Base-by-base conservation (phyloP, 2,113 vertebrate genomes). In the Laticauda colubrina region DNA sequence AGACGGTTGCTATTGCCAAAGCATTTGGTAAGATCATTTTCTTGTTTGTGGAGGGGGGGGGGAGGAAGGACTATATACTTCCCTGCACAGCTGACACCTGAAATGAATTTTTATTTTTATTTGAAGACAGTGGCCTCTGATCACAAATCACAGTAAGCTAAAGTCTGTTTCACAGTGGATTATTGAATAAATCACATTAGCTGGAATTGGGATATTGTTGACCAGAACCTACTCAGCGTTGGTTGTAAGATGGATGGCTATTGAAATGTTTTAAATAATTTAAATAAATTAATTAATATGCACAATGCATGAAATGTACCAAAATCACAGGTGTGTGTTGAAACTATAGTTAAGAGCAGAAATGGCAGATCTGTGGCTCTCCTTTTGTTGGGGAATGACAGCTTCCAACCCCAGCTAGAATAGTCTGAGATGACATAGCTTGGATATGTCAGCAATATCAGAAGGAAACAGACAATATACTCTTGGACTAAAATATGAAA, bases 1-100 rank as follows among this genome's bases (percentile, higher is more conserved):
- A 99, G 97, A 99, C 98, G 59, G 85, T 99, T 0, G 98, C 98
- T 0, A 99, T 99, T 87, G 99, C 98, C 39, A 99, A 99, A 96
- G 98, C 99, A 43, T 99, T 99, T 0, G 99, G 99, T 99, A 97
- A 5, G 14, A 3, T 8, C 39, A 81, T 89, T 64, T 45, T 8
- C 61, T 81, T 92, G 23, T n/a, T 39, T 92, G 8, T 20, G 21
- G 48, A 15, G 48, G 2, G 75, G 5, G 21, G 61, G 26, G 3
- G 56, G 56, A 34, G 0, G 39, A 6, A 12, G 20, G 20, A 55
- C 21, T 53, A 10, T 53, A 20, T 53, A 23, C 6, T 87, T 15
- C 12, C 64, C 3, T 53, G 23, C 23, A 23, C n/a, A 54, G 21
- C n/a, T 48, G 89, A 29, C 29, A 39, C 1, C 81, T 91, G 53